Conservation (phyloP, 1,140 invertebrate species). For the Halesus radiatus region DNA sequence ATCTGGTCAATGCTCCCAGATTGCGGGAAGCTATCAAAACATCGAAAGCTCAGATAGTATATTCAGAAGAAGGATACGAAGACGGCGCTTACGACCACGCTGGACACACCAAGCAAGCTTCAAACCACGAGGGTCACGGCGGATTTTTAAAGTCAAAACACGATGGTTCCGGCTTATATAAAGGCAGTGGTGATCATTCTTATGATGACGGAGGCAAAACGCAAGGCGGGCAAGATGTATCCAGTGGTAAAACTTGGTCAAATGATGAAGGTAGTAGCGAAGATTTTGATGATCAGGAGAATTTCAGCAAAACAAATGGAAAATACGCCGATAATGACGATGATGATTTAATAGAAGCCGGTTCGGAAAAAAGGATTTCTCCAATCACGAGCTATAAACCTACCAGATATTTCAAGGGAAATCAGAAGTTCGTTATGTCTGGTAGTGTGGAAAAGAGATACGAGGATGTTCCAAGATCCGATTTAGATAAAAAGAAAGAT, state of each 20-base stretch:
- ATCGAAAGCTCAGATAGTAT: conserved; percentile 80
- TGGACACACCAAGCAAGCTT: conserved; percentile 78
- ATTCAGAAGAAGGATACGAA: conserved; percentile 85
- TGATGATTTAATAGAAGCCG: conserved; percentile 49
- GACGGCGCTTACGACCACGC: conserved; percentile 84
- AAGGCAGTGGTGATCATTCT: conserved; percentile 58
- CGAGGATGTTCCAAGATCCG: neutral
- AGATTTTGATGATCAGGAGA: conserved; percentile 56
- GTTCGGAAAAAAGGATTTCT: conserved; percentile 48
- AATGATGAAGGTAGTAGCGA: conserved; percentile 61
- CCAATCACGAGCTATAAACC: conserved; percentile 35
- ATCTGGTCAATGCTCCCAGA: conserved; percentile 73
- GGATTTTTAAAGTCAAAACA: conserved; percentile 65
- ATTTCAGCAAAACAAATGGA: conserved; percentile 51
- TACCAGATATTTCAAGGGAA: neutral
- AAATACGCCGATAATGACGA: conserved; percentile 39
- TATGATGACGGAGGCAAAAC: conserved; percentile 62
- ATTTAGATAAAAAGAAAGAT: neutral
- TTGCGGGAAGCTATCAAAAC: conserved; percentile 78
- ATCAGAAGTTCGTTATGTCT: neutral
- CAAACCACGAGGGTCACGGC: conserved; percentile 68
- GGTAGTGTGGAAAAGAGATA: conserved; percentile 11
- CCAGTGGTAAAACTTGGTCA: conserved; percentile 62
- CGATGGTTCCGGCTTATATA: conserved; percentile 64
- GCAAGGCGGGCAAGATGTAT: conserved; percentile 60